Evolutionary conservation across 2,797 vertebrate genomes (phyloP).

Genomic region (Karalla daura): DNA sequence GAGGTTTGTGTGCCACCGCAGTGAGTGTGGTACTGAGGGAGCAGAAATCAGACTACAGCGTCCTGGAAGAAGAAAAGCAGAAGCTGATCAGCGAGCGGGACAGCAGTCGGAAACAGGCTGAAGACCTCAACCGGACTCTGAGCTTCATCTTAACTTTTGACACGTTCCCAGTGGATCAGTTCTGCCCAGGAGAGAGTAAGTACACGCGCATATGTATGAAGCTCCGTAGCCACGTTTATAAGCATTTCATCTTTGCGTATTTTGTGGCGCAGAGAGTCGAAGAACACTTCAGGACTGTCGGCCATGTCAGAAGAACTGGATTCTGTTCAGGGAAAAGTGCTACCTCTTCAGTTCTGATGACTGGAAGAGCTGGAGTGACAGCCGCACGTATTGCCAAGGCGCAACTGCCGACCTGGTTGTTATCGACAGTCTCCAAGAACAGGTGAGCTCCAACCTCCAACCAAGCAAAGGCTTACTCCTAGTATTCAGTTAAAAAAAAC

Average conservation of each 20-base stretch:
- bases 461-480: not conserved
- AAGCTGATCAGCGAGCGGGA: not conserved
- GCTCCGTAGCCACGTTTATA: not conserved
- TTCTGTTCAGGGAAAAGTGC: conserved; percentile 64
- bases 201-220: too few species aligned
- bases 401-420: conserved; percentile 36
- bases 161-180: conserved; percentile 28
- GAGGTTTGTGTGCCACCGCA: too few species aligned
- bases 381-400: fast-evolving
- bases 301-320: conserved; percentile 56
- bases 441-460: conserved; percentile 57
- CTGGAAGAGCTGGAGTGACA: not conserved
- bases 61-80: not conserved
- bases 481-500: not conserved
- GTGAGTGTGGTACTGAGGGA: not conserved
- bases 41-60: not conserved
- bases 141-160: conserved; percentile 35
- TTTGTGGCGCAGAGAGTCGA: not conserved
- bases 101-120: not conserved
- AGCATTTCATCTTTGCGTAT: too few species aligned
- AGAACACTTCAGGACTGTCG: conserved; percentile 43
- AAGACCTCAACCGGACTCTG: conserved; percentile 32
- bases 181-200: conserved; percentile 51
- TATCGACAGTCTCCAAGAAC: conserved; percentile 57
- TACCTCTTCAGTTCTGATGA: fast-evolving